Evolutionary conservation across 2,797 vertebrate genomes (phyloP).

Genomic region (Chrosomus eos): DNA sequence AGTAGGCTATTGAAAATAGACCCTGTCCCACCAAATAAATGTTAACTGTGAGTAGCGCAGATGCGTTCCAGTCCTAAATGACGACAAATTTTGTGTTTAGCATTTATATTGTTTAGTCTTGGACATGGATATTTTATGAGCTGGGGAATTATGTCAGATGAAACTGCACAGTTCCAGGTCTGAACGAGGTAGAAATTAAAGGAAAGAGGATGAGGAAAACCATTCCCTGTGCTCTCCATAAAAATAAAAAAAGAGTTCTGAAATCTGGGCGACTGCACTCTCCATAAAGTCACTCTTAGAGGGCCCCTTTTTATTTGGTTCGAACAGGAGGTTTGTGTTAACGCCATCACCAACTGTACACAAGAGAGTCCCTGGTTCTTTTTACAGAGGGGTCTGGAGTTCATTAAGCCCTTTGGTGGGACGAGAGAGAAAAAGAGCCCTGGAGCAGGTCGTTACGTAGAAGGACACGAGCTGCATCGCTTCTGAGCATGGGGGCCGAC

Average conservation of each 20-base stretch:
- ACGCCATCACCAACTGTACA: conserved; percentile 59
- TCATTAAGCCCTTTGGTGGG: conserved; percentile 55
- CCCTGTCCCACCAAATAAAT: neutral
- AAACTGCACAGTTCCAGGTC: conserved; percentile 29
- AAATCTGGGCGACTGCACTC: conserved; percentile 44
- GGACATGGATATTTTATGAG: neutral
- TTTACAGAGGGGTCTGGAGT: conserved; percentile 55
- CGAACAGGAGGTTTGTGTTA: conserved; percentile 65
- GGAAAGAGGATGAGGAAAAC: conserved; percentile 24
- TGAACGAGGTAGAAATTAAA: conserved; percentile 49
- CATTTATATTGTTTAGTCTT: conserved; percentile 22
- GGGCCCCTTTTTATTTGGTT: conserved; percentile 67
- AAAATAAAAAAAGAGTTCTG: conserved; percentile 15
- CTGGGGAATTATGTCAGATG: neutral
- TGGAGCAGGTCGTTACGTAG: conserved; percentile 26
- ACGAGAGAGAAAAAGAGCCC: conserved; percentile 18
- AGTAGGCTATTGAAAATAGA: neutral
- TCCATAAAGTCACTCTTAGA: conserved; percentile 53
- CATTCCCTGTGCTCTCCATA: conserved; percentile 42
- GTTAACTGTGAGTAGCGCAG: neutral
- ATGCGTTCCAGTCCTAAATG: neutral
- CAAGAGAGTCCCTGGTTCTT: conserved; percentile 54
- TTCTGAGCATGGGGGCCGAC: conserved; percentile 25
- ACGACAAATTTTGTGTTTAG: neutral
- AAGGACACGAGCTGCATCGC: conserved; percentile 2